These are phyloP conservation scores for Phocides pigmalion DNA, from an alignment of 1,140 invertebrate genomes.

Conservation along the genomic window DNA sequence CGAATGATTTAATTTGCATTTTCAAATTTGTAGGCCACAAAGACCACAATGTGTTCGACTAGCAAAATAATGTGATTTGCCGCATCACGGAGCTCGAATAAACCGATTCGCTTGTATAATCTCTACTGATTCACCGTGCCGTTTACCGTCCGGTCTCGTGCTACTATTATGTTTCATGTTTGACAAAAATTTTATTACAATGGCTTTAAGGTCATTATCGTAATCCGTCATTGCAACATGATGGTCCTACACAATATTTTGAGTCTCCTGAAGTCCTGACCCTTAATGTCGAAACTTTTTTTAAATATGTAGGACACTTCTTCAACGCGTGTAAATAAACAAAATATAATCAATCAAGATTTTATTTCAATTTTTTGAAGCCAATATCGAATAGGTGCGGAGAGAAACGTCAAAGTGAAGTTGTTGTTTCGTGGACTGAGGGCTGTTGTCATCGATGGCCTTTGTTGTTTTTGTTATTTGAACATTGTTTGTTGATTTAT, in stretches of 20 bases:
- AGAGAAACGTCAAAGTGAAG: conserved; percentile 43
- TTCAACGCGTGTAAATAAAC: conserved; percentile 47
- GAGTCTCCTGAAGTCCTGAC: not conserved
- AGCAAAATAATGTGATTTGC: conserved; percentile 59
- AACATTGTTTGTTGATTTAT: conserved; percentile 37
- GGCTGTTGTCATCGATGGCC: conserved; percentile 35
- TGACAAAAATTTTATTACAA: conserved; percentile 17
- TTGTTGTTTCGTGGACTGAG: conserved; percentile 39
- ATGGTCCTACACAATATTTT: conserved; percentile 8
- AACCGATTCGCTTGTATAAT: conserved; percentile 32
- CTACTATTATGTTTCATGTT: conserved; percentile 40
- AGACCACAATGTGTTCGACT: conserved; percentile 43
- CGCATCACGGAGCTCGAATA: conserved; percentile 41
- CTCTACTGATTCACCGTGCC: conserved; percentile 33
- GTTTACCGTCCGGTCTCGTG: conserved; percentile 38
- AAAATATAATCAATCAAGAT: conserved; percentile 34
- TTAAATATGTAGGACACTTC: conserved; percentile 40
- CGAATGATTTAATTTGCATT: conserved; percentile 12
- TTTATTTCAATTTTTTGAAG: conserved; percentile 33
- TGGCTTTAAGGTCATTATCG: not conserved
- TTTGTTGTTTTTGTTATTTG: conserved; percentile 41
- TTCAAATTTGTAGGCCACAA: not conserved
- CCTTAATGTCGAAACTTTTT: conserved; percentile 16
- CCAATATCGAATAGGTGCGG: conserved; percentile 42
- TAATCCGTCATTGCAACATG: not conserved